These are phyloP conservation scores for Calosoma granatense DNA, from an alignment of 1,140 invertebrate species.

Conservation along the genomic window DNA sequence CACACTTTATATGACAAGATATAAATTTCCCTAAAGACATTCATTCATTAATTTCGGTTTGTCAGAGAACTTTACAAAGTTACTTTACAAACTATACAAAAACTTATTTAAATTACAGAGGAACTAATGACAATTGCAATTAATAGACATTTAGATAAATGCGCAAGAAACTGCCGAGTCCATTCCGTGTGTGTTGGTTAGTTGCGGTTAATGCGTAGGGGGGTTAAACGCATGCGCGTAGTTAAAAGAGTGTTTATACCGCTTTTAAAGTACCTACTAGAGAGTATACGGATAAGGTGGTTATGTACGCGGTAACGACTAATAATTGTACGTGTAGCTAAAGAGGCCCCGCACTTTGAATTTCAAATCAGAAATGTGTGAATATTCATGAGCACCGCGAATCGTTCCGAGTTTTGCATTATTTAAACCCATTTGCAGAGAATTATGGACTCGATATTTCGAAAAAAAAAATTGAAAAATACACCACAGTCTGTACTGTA, in stretches of 20 bases:
- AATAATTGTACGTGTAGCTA: conserved; percentile 5
- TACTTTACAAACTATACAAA: background rate
- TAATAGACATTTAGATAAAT: conserved; percentile 1
- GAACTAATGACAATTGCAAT: background rate
- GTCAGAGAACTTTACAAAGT: background rate
- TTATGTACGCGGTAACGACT: background rate
- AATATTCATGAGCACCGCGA: background rate
- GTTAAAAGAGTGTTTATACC: background rate
- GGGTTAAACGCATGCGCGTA: background rate
- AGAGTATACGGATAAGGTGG: background rate
- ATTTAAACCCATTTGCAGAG: background rate
- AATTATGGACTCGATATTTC: background rate
- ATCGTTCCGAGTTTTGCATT: background rate
- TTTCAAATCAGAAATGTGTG: background rate
- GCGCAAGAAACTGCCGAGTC: background rate
- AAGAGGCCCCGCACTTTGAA: background rate
- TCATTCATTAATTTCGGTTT: background rate
- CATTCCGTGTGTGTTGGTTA: too few relatives aligned
- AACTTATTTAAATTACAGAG: background rate
- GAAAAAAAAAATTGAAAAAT: background rate
- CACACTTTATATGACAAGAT: background rate
- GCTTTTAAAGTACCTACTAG: background rate
- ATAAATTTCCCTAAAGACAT: background rate
- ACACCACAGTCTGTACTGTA: background rate
- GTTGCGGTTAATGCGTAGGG: too few relatives aligned